Conservation (phyloP, 92 coral and sea anemone species). For the Pocillopora meandrina region DNA sequence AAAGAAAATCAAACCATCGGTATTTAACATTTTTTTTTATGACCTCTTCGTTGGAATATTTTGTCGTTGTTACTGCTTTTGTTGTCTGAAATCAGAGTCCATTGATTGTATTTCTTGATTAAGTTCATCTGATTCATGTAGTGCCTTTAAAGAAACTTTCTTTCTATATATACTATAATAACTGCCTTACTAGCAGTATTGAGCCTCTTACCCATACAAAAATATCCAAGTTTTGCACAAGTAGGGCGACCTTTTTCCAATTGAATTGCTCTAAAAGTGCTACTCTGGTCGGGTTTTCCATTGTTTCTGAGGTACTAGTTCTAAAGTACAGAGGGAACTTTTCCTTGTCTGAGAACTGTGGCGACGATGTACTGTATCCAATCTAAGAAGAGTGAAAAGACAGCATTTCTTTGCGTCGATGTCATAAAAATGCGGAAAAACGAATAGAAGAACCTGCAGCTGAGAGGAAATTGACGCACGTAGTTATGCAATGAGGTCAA, state of each 20-base stretch:
- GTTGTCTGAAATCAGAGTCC: too few relatives aligned
- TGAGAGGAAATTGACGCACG: too few relatives aligned
- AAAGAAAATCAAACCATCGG: neutral
- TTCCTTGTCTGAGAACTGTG: slow-evolving; percentile 63
- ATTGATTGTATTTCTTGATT: too few relatives aligned
- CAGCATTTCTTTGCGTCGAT: neutral
- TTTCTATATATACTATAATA: neutral
- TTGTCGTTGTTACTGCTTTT: too few relatives aligned
- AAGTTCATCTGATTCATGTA: too few relatives aligned
- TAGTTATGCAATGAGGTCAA: too few relatives aligned
- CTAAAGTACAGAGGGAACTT: slow-evolving; percentile 78
- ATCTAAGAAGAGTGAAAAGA: slow-evolving; percentile 47
- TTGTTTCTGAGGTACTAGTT: slow-evolving; percentile 78
- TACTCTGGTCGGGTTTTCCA: slow-evolving; percentile 80
- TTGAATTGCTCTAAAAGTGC: slow-evolving; percentile 67
- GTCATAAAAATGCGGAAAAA: too few relatives aligned
- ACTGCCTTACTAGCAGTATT: too few relatives aligned
- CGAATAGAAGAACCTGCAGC: too few relatives aligned
- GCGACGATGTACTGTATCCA: slow-evolving; percentile 81
- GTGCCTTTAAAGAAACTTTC: too few relatives aligned
- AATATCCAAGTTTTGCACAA: slow-evolving; percentile 61
- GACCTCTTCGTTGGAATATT: too few relatives aligned
- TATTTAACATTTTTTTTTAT: too few relatives aligned
- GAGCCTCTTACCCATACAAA: slow-evolving; percentile 61
- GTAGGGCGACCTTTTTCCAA: slow-evolving; percentile 74